Base-by-base conservation (phyloP, 2,888 invertebrate genomes). In the Augiades crinisus region DNA sequence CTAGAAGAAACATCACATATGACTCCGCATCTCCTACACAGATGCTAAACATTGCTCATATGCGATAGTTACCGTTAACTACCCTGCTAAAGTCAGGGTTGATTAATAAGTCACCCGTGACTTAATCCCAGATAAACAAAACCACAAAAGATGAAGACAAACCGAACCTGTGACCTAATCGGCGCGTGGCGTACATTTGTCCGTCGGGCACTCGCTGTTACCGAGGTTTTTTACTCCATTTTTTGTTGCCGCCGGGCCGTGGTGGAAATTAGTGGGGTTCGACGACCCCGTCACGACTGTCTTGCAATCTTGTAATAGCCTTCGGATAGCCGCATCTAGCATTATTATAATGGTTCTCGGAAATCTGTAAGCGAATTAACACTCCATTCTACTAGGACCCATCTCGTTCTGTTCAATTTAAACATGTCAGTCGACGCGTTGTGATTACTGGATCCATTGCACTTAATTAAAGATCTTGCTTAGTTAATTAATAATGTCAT, bases 241-340 rank as follows among this genome's bases (percentile, higher is more conserved):
- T 72, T 74, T 76, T 61, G 62, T 63, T 61, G 54, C 62, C 62
- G 64, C 53, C 59, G 65, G 64, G 65, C 59, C 56, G 57, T 24
- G 57, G 58, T 62, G 66, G 63, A 73, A 74, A 77, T 74, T 68
- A 72, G 56, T 60, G 44, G 22, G 36, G 66, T 55, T 61, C 65
- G 56, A 27, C 55, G 64, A 67, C 60, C 67, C 57, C 54, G 37
- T 54, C 41, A 21, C 44, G 30, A 38, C 58, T 56, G 56, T 56
- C 61, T 57, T 63, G 63, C 63, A 65, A 61, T 62, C 62, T 58
- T 57, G 59, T 59, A 60, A 64, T 64, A 62, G 57, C 53, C 57
- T 55, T 59, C 56, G 36, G 56, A 56, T 59, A 50, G 52, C 40
- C 44, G 47, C 43, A 55, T 54, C 46, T 57, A 51, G 51, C 51